Base-by-base conservation (phyloP, 2,113 vertebrate genomes). In the Gallinago paraguaiae region DNA sequence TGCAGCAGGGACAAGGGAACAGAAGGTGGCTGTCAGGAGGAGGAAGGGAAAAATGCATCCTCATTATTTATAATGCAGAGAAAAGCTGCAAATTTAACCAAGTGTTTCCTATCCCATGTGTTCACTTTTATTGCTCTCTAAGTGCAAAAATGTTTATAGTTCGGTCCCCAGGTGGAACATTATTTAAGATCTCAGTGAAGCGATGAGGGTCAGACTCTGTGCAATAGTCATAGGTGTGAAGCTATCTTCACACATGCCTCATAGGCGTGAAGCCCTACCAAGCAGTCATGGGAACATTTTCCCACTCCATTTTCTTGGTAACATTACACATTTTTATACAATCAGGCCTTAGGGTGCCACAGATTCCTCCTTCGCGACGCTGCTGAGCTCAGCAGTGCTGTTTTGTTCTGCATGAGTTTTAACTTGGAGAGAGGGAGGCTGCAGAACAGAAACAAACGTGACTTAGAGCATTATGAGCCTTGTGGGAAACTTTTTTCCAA, bases 131-230 rank as follows among this genome's bases (percentile, higher is more conserved):
- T 90, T 72, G 50, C 57, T 89, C 37, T 83, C 41, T 81, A 88
- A 93, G 77, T 93, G 74, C 72, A 88, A 90, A 93, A 88, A 76
- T 90, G 53, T 92, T 94, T 91, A 91, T 86, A 72, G 80, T 79
- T 92, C 61, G 20, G 31, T 94, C 39, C 35, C 83, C 78, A 94
- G 78, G 56, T 94, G 93, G 87, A 95, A 77, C 56, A 46, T 94
- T 88, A 75, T 93, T 96, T 95, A 92, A 94, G 69, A 57, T 68
- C 80, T 94, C 43, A 31, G 79, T 74, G 43, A 77, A 78, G n/a
- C 78, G 54, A 54, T 57, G 35, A 67, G 30, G 11, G 17, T 69
- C 27, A 43, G 56, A 75, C 56, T 88, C 60, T 37, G 24, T 57
- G 43, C 1, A 0, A 51, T 86, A 91, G 50, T 75, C 83, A 16